Conservation (phyloP, 1,140 invertebrate genomes). For the Aphis craccivora region DNA sequence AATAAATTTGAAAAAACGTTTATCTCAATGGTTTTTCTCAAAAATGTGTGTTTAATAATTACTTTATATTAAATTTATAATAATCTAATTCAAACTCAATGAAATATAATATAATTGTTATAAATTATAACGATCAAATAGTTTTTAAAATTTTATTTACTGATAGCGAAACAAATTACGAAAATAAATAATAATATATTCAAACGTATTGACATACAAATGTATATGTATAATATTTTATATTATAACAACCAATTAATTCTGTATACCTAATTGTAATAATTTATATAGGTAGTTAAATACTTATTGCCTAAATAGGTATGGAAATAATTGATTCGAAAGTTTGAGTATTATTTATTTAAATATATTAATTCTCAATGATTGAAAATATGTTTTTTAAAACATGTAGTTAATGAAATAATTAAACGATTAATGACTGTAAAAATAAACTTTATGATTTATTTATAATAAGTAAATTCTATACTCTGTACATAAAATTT, state of each 20-base stretch:
- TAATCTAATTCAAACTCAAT: neutral
- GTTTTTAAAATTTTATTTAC: neutral
- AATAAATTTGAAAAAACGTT: neutral
- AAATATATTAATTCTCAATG: neutral
- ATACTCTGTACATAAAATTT: neutral
- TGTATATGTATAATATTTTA: neutral
- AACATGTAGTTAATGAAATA: neutral
- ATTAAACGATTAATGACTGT: neutral
- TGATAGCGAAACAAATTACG: neutral
- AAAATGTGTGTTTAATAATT: neutral
- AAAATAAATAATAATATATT: neutral
- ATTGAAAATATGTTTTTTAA: neutral
- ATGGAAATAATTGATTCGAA: neutral
- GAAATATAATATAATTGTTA: neutral
- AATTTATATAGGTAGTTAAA: neutral
- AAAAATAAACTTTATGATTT: neutral
- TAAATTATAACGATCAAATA: neutral
- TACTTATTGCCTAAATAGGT: neutral
- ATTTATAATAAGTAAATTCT: neutral
- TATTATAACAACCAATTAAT: neutral
- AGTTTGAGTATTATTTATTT: neutral
- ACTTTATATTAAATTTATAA: neutral
- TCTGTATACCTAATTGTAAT: neutral
- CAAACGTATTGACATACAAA: neutral
- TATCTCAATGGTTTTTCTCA: neutral